A percentile compares a stretch with the other conserved stretches of the same genome.
These are phyloP conservation scores for Andrena trimmerana DNA, from an alignment of 2,888 invertebrate genomes.

Conservation along the genomic window DNA sequence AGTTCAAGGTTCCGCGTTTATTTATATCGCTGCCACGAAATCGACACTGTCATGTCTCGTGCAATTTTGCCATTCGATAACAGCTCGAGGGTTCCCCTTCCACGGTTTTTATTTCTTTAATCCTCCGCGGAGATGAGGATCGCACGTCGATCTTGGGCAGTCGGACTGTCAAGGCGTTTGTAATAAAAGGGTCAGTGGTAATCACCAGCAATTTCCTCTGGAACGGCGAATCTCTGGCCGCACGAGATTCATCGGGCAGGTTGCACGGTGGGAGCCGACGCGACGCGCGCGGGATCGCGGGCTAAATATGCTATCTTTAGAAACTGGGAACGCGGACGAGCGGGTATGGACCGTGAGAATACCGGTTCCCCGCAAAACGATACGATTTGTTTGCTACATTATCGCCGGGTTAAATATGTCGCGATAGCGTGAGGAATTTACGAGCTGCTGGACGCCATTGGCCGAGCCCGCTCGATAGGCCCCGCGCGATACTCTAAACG, in stretches of 20 bases:
- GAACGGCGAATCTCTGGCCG: not conserved
- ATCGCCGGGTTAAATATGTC: constrained; percentile 67
- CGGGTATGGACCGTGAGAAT: constrained; percentile 63
- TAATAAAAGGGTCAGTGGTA: not conserved
- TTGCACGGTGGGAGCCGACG: constrained; percentile 7
- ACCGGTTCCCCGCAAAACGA: constrained; percentile 69
- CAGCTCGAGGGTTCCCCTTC: too few relatives aligned
- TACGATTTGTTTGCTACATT: constrained; percentile 67
- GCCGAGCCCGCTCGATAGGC: constrained; percentile 22
- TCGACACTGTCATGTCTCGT: too few relatives aligned
- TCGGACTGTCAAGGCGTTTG: not conserved
- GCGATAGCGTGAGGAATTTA: constrained; percentile 55
- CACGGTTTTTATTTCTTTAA: not conserved
- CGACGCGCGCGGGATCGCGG: constrained; percentile 22
- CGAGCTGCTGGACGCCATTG: constrained; percentile 49
- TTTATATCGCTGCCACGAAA: too few relatives aligned
- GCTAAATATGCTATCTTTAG: constrained; percentile 69
- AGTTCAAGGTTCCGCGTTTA: too few relatives aligned
- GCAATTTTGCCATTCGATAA: too few relatives aligned
- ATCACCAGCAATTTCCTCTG: not conserved
- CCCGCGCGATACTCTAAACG: constrained; percentile 18
- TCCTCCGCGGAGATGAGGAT: not conserved
- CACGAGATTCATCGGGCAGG: constrained; percentile 29
- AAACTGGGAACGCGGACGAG: constrained; percentile 28
- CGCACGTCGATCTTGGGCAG: not conserved